Evolutionary conservation across 2,113 vertebrate species (phyloP).

Genomic region (Scartelaos histophorus): DNA sequence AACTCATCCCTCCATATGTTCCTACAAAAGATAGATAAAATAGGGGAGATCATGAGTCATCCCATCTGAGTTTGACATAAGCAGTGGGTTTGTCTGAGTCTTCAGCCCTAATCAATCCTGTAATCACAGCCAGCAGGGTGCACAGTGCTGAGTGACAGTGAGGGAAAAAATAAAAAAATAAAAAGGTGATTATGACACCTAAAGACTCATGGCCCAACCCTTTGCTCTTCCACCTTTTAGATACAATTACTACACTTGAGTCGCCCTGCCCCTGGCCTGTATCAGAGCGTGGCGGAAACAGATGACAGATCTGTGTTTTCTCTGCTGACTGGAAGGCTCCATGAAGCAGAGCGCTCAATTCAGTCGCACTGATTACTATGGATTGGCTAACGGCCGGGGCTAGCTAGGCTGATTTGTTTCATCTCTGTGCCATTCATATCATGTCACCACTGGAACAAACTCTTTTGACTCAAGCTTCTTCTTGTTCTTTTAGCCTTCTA

Average conservation of each 20-base stretch:
- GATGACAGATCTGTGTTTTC: slow-evolving; percentile 71
- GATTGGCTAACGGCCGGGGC: slow-evolving; percentile 63
- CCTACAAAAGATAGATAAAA: slow-evolving; percentile 32
- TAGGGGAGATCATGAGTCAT: slow-evolving; percentile 40
- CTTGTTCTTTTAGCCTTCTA: slow-evolving; percentile 5
- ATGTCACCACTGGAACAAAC: slow-evolving; percentile 52
- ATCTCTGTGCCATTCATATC: slow-evolving; percentile 75
- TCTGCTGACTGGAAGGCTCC: slow-evolving; percentile 69
- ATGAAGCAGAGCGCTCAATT: slow-evolving; percentile 72
- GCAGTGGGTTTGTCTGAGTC: slow-evolving; percentile 36
- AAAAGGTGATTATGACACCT: slow-evolving; percentile 35
- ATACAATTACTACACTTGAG: slow-evolving; percentile 48
- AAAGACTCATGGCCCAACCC: slow-evolving; percentile 14
- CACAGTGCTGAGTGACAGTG: slow-evolving; percentile 39
- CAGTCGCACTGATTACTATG: slow-evolving; percentile 76
- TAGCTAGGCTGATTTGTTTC: slow-evolving; percentile 77
- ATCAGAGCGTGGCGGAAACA: slow-evolving; percentile 55
- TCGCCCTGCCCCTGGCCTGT: slow-evolving; percentile 42
- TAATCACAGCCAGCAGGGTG: slow-evolving; percentile 46
- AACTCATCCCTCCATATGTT: slow-evolving; percentile 38
- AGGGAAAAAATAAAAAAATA: slow-evolving; percentile 1
- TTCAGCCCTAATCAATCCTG: slow-evolving; percentile 47
- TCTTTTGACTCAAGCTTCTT: background rate
- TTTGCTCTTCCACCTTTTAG: slow-evolving; percentile 22
- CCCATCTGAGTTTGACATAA: slow-evolving; percentile 58